Base-by-base conservation (phyloP, 2,113 vertebrate genomes). In the Vireo altiloquus region DNA sequence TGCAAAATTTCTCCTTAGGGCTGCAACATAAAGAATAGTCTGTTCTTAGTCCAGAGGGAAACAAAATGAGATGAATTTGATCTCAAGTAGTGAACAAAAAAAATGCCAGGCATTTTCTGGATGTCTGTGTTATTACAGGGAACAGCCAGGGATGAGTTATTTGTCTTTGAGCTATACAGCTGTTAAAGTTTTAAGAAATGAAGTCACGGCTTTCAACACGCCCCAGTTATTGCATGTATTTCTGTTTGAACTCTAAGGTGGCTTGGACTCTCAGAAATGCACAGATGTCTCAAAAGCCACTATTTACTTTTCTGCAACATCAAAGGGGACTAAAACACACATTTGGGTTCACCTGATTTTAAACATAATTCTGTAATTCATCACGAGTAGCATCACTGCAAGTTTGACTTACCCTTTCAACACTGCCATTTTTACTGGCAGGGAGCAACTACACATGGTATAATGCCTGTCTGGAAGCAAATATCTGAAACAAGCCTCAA, bases 121-220 rank as follows among this genome's bases (percentile, higher is more conserved):
- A 96, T 95, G 93, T 81, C 90, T 96, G n/a, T 94, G 80, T 92
- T 96, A 93, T 93, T 96, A 86, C 68, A 96, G 76, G 54, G 71
- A 86, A 78, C 68, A 96, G 90, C 47, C 93, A 92, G 79, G 68
- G 92, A 96, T 81, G 88, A 94, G 76, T 83, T 96, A 83, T 95
- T 95, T 96, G 92, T 92, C 92, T 97, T 81, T 65, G 60, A 96
- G 90, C 82, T 86, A 66, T 63, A 95, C 78, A 95, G 92, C 85
- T 94, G 82, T 22, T 94, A 49, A 86, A 96, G 85, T 68, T 83
- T 68, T 92, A 92, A 96, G 94, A 83, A 95, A 75, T 97, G 82
- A 95, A 96, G 85, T 97, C 85, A 96, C 28, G 28, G 85, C 79
- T 94, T 94, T 96, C 87, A 93, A 82, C 44, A 53, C 44, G n/a